phyloP scores from a whole-genome alignment of 2,888 invertebrate species.

The Volucella bombylans region DNA sequence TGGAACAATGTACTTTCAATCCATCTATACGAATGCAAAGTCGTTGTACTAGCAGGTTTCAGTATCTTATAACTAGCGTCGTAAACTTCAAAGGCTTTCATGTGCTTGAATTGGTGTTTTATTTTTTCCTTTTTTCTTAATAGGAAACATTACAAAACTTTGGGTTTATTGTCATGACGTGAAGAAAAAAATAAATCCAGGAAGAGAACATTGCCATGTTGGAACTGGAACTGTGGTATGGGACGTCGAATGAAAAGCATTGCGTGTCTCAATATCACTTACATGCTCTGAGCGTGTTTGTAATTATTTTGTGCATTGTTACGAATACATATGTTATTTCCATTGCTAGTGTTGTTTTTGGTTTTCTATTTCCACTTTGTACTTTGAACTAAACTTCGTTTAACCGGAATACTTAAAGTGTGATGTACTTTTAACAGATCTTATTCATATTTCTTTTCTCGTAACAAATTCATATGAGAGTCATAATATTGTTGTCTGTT shows the following conservation, averaged over 20 bases:
- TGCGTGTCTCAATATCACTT: constrained; percentile 40
- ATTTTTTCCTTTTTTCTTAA: background rate
- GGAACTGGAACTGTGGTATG: background rate
- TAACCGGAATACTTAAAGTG: constrained; percentile 17
- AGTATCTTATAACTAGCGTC: constrained; percentile 32
- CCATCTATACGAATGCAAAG: constrained; percentile 27
- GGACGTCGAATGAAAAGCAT: background rate
- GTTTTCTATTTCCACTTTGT: constrained; percentile 10
- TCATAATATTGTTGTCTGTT: no score
- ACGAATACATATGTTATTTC: background rate
- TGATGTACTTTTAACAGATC: constrained; percentile 10
- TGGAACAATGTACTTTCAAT: constrained; percentile 56
- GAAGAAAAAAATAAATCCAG: constrained; percentile 33
- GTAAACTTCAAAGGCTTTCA: constrained; percentile 56
- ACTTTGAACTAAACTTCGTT: constrained; percentile 24
- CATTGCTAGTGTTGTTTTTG: background rate
- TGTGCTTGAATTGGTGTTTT: constrained; percentile 38
- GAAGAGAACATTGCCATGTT: background rate
- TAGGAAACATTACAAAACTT: constrained; percentile 25
- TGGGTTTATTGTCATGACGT: constrained; percentile 35
- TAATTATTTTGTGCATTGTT: constrained; percentile 28
- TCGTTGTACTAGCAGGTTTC: constrained; percentile 26
- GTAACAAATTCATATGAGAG: background rate
- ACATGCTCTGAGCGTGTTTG: constrained; percentile 28
- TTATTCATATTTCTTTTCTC: background rate